Percentiles rank a stretch among this genome's conserved stretches.
phyloP scores from a whole-genome alignment of 2,888 invertebrate genomes.

The Pelosia muscerda region DNA sequence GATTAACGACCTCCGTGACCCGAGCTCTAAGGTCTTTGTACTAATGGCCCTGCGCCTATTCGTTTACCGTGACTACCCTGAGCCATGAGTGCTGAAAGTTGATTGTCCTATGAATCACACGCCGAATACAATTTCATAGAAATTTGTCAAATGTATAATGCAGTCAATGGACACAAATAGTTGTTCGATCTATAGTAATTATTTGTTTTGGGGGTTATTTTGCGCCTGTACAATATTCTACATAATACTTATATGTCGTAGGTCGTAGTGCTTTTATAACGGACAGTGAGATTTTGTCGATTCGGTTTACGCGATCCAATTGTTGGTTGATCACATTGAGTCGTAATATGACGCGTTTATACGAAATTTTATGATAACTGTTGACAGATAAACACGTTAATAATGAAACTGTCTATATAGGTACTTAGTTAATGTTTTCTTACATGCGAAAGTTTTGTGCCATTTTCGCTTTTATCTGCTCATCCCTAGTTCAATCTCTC shows the following conservation, averaged over 20 bases:
- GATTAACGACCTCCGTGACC: conserved; percentile 52
- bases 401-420: neutral
- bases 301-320: neutral
- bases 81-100: conserved; percentile 52
- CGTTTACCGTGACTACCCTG: conserved; percentile 54
- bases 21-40: conserved; percentile 56
- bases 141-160: conserved; percentile 54
- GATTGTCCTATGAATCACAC: conserved; percentile 50
- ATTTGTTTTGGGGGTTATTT: neutral
- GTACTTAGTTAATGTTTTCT: neutral
- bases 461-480: conserved; percentile 31
- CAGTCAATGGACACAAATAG: conserved; percentile 60
- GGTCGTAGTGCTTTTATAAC: neutral
- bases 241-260: neutral
- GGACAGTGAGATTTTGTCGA: neutral
- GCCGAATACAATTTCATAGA: conserved; percentile 57
- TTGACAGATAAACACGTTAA: too few relatives aligned
- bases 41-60: conserved; percentile 50
- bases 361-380: neutral
- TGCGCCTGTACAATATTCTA: neutral
- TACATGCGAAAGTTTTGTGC: neutral
- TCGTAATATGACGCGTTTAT: neutral
- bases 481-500: conserved; percentile 52
- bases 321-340: neutral
- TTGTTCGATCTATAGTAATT: conserved; percentile 5